Conservation (phyloP, 2,113 vertebrate species). For the Crotalus horridus region DNA sequence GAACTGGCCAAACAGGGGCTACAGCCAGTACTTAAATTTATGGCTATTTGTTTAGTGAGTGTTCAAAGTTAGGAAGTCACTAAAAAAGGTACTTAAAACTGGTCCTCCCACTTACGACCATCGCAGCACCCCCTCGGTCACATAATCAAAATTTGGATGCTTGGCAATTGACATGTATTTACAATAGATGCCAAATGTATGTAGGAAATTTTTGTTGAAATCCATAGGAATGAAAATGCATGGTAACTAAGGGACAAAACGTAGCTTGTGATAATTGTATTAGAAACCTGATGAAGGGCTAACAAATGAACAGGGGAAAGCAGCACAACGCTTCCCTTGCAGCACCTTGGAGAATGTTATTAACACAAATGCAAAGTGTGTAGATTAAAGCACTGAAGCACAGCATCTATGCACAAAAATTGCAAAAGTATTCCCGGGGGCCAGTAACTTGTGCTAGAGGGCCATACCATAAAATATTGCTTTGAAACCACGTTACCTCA, state of each 20-base stretch:
- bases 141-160: not conserved
- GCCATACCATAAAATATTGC: not conserved
- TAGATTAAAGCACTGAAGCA: not conserved
- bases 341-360: not conserved
- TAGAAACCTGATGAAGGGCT: not conserved
- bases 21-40: not conserved
- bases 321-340: not conserved
- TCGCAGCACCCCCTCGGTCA: not conserved
- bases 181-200: not conserved
- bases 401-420: constrained; percentile 11
- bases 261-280: not conserved
- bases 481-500: constrained; percentile 27
- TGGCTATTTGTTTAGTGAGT: not conserved
- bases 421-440: constrained; percentile 22
- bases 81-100: not conserved
- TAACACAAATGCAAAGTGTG: constrained; percentile 34
- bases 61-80: not conserved
- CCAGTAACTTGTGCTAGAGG: constrained; percentile 11
- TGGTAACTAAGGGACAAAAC: not conserved
- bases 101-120: not conserved
- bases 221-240: not conserved
- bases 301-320: not conserved
- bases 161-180: not conserved
- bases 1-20: not conserved
- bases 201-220: not conserved